phyloP scores from a whole-genome alignment of 1,140 invertebrate species.

The Drosophila quadrilineata region DNA sequence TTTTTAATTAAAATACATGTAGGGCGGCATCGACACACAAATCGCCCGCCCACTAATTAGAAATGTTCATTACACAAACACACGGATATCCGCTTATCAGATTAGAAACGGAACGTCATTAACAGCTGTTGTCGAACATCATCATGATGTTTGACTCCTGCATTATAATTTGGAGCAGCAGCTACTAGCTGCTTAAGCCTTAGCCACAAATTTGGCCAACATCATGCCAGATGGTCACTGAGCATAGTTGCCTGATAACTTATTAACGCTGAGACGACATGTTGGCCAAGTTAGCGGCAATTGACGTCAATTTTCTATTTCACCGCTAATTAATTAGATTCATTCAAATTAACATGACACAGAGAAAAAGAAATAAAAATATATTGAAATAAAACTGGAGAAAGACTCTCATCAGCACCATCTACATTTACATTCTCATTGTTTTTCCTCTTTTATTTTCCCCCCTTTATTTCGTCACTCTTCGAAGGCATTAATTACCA shows the following conservation, averaged over 20 bases:
- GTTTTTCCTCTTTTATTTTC: neutral
- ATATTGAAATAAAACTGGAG: neutral
- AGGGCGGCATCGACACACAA: conserved; percentile 27
- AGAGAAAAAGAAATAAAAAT: neutral
- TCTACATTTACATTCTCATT: neutral
- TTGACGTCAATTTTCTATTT: conserved; percentile 75
- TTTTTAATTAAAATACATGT: conserved; percentile 72
- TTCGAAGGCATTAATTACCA: conserved; percentile 55
- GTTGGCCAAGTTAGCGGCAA: conserved; percentile 25
- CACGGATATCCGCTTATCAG: conserved; percentile 61
- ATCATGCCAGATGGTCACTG: conserved; percentile 43
- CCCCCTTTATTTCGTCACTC: neutral
- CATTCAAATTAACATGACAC: conserved; percentile 64
- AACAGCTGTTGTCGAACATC: conserved; percentile 27
- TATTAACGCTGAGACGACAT: conserved; percentile 23
- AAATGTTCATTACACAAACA: conserved; percentile 5
- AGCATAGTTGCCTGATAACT: conserved; percentile 16
- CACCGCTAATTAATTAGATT: conserved; percentile 77
- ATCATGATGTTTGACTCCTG: too few relatives aligned
- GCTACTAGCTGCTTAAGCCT: conserved; percentile 52
- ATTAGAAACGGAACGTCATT: conserved; percentile 40
- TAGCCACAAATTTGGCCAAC: conserved; percentile 56
- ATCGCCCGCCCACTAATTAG: conserved; percentile 49
- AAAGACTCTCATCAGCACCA: neutral
- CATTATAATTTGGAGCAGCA: too few relatives aligned